A percentile compares a stretch with the other conserved stretches of the same genome.
Evolutionary conservation across 2,113 vertebrate genomes (phyloP).

Genomic region (Prolemur simus): DNA sequence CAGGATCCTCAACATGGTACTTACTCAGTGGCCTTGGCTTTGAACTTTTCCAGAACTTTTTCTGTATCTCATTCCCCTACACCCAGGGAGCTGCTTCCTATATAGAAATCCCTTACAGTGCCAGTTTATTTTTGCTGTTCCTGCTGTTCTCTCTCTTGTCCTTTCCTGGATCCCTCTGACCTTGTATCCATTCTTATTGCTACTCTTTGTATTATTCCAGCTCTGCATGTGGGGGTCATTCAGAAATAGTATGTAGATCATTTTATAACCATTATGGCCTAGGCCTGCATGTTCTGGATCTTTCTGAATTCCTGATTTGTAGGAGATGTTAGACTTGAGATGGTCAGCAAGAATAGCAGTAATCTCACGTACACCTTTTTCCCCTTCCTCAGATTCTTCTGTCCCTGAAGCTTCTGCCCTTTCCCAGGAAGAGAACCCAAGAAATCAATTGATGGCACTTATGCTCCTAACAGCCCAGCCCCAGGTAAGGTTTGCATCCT

Average conservation of each 20-base stretch:
- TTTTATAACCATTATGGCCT: not conserved
- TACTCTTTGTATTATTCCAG: not conserved
- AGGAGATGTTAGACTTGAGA: not conserved
- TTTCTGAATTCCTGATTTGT: not conserved
- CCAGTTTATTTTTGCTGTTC: not conserved
- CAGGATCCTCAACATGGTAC: slow-evolving; percentile 58
- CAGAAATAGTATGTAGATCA: not conserved
- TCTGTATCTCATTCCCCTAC: not conserved
- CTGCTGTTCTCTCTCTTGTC: not conserved
- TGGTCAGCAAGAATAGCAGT: not conserved
- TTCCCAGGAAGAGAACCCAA: slow-evolving; percentile 75
- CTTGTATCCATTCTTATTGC: not conserved
- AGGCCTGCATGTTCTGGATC: not conserved
- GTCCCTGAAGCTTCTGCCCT: slow-evolving; percentile 57
- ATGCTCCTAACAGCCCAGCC: slow-evolving; percentile 74
- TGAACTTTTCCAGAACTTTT: not conserved
- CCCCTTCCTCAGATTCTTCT: slow-evolving; percentile 51
- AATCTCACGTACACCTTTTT: not conserved
- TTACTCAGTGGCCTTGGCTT: not conserved
- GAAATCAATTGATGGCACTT: slow-evolving; percentile 73
- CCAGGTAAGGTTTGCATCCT: slow-evolving; percentile 45
- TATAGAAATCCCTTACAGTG: not conserved
- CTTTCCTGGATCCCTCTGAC: not conserved
- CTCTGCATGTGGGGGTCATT: not conserved
- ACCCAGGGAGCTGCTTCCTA: not conserved